Evolutionary conservation across 2,888 invertebrate species (phyloP), one percentile per base, ranked within the genome.

Genomic region (Polyploca ridens): DNA sequence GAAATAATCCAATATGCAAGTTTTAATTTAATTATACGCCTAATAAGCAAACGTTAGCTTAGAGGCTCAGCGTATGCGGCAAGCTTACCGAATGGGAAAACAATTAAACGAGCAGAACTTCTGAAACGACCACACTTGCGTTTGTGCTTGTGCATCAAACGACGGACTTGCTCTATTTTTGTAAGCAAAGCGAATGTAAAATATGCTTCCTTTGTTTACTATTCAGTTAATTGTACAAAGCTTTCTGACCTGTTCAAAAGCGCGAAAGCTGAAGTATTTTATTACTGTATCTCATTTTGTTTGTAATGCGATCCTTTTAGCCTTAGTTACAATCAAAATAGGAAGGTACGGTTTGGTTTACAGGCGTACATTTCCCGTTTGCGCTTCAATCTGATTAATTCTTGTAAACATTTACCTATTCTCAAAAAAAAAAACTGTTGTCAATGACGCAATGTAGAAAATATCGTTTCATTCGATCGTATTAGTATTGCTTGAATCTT

Each of bases 21-120:
- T 69, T 79, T 74, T 78, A 78, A 81, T 89, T 83, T 79, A 87
- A 88, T 88, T 87, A 85, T 82, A 79, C 66, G 65, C 69, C 70
- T 79, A 78, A 76, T 80, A 84, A 80, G 75, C 77, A 74, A 67
- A 74, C 77, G 78, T 79, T 78, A 77, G 72, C 72, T 69, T 68
- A 74, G 72, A 69, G 70, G 68, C 69, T 70, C 58, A 64, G 71
- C 74, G 77, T 76, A 72, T 81, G 79, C 76, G 77, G 72, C 73
- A 70, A 70, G 75, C 75, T 69, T 75, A 82, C 73, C 74, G 76
- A 84, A 85, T 80, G 83, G 75, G 83, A 79, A 86, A 88, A 84
- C 85, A 84, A 86, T 89, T 88, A 81, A 82, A 78, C 72, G 69
- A 54, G 54, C 49, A 14, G 49, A 63, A 58, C 58, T 63, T 63